Evolutionary conservation across 2,888 invertebrate genomes (phyloP), one percentile per base, ranked within the genome.

Genomic region (Calephelis perditalis): DNA sequence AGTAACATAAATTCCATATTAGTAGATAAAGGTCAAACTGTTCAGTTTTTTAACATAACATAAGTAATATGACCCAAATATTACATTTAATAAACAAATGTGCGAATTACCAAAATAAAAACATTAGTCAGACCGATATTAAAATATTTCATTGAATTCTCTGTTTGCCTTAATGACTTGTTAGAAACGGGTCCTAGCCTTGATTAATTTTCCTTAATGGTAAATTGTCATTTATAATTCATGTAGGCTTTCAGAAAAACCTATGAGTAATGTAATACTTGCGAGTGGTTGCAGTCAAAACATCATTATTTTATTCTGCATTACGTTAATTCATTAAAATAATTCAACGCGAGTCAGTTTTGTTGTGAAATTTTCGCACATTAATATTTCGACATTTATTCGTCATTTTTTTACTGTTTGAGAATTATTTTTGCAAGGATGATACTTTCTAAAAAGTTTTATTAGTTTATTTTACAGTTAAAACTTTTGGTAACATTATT

Each of bases 221-320:
- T 58, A 55, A 35, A 37, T 45, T 44, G 60, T 63, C 58, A 47
- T 40, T 35, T 57, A 59, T 46, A 59, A 62, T 63, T 57, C 47
- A 49, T 58, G 54, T 61, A 63, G 49, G 57, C 49, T 62, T 61
- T 61, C 58, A 56, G 61, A 61, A 63, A 66, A 63, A 62, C 64
- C 64, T 52, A 46, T 66, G 64, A 66, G 62, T 66, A 65, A 63
- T 58, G 46, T 11, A 46, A 46, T 47, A 55, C 35, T 56, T 57
- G 54, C 55, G 47, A 62, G 55, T 49, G 52, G 40, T n/a, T 40
- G 56, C 58, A 64, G 57, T 44, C 54, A 46, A 57, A 65, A 60
- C 37, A 15, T 56, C 45, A 43, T 40, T 35, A n/a, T 49, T 40
- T 10, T 43, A 56, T 56, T 44, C 43, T 15, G 43, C 12, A 40